Evolutionary conservation across 2,113 vertebrate species (phyloP), one percentile per base, ranked within the genome.

Genomic region (Nothocercus julius): DNA sequence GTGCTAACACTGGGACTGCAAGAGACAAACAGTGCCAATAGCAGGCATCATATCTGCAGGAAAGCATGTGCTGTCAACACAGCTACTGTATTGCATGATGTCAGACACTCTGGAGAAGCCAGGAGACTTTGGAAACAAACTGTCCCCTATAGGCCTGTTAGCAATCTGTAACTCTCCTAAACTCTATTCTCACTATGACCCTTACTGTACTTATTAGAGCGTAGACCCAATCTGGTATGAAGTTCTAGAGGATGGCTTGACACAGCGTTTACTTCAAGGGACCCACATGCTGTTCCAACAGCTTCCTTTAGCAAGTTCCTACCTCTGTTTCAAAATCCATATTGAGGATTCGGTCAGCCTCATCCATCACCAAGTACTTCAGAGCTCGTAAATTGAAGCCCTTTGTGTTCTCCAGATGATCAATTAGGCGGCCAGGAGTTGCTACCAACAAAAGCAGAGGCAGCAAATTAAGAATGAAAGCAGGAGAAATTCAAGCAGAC

Each of bases 261-360:
- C 69, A 28, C 14, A 70, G 15, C n/a, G 13, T 56, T 72, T 68
- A 44, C 27, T 22, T 51, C 5, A 7, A 34, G 63, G 12, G 13
- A 45, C 28, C 38, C 28, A 59, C 64, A 32, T 6, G 10, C 30
- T 19, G 7, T 72, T 90, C n/a, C 53, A 78, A 82, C 59, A 19
- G 25, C 15, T 2, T 85, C 28, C 74, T 74, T 84, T 8, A 42
- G 34, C 30, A 85, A 15, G 56, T 54, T 58, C 90, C 86, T 90
- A 99, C 99, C 98, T 99, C 99, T 10, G 99, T 99, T 97, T 99
- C 99, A 92, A 99, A 99, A 97, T 99, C 99, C 99, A 99, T 99
- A 97, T 99, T 99, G 82, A 99, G 98, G 84, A 99, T 99, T 85
- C 99, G 97, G 94, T 99, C 99, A 3, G 99, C 99, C 92, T 99